Evolutionary conservation across 2,113 vertebrate genomes (phyloP), one percentile per base, ranked within the genome.

Genomic region (Ploceus nigricollis): DNA sequence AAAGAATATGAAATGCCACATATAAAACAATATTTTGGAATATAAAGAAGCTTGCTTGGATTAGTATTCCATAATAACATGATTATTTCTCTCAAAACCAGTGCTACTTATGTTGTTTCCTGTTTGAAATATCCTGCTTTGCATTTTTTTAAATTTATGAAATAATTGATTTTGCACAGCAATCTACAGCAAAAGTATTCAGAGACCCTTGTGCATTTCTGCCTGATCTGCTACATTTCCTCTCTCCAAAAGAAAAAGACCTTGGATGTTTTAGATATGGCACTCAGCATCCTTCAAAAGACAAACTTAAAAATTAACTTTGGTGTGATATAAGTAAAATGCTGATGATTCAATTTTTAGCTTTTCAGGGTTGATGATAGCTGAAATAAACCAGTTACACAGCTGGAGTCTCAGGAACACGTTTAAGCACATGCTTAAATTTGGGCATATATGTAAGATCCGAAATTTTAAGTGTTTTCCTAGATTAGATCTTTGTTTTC

Each of bases 81-180:
- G 94, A 91, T 96, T 96, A 93, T 97, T 96, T 86, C 40, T 96
- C 76, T 90, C 88, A 64, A 93, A 97, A 97, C 51, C 47, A 69
- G 80, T 81, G 64, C 48, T 92, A 35, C 91, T 95, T 93, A 72
- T 61, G 92, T 93, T 87, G 77, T 94, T 91, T 96, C 92, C 80
- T 79, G 64, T 94, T 96, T 95, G 93, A 97, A 98, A 97, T 86
- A 94, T 25, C 72, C 85, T 96, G 47, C 87, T 97, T 97, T 97
- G 65, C 87, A 85, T 95, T 96, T 90, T 92, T 95, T 95, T 96
- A 57, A 77, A 88, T 95, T 82, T 95, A 60, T 87, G 85, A 96
- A 97, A 93, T 91, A 96, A 93, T 91, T 94, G 77, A 54, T 91
- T 96, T 95, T 97, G 73, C 82, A 68, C 76, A 93, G 76, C 47